Evolutionary conservation across 2,113 vertebrate species (phyloP).

Genomic region (Cynopterus brachyotis): DNA sequence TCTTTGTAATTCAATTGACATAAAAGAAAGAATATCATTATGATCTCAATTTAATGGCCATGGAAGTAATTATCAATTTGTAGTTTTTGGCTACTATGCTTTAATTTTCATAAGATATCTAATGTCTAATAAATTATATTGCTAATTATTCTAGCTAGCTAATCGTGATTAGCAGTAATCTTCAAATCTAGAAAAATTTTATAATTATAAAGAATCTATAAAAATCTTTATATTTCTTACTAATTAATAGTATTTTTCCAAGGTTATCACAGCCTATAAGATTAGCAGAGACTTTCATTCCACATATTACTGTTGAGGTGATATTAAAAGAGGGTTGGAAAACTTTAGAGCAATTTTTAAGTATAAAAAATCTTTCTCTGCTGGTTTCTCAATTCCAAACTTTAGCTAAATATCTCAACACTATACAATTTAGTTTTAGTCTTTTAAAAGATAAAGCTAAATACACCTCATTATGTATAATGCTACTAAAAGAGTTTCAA

Average conservation of each 20-base stretch:
- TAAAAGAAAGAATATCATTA: neutral
- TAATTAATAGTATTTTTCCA: neutral
- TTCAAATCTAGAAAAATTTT: slow-evolving; percentile 45
- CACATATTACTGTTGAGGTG: neutral
- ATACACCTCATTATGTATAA: neutral
- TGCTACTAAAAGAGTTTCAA: slow-evolving; percentile 38
- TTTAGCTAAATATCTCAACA: slow-evolving; percentile 21
- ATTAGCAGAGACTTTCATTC: slow-evolving; percentile 35
- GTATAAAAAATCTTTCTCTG: slow-evolving; percentile 14
- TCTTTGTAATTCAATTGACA: neutral
- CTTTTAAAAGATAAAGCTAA: slow-evolving; percentile 20
- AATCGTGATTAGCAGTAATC: neutral
- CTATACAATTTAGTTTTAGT: neutral
- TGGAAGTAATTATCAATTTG: neutral
- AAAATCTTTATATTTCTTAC: slow-evolving; percentile 14
- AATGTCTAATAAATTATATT: neutral
- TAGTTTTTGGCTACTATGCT: neutral
- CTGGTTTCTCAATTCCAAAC: neutral
- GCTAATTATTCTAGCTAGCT: slow-evolving; percentile 29
- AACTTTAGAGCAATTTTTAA: slow-evolving; percentile 14
- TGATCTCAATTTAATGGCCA: neutral
- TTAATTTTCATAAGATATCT: neutral
- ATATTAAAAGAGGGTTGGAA: neutral
- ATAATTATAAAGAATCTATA: neutral
- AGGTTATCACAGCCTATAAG: neutral